Evolutionary conservation across 2,888 invertebrate species (phyloP).

Genomic region (Brachycybe producta): DNA sequence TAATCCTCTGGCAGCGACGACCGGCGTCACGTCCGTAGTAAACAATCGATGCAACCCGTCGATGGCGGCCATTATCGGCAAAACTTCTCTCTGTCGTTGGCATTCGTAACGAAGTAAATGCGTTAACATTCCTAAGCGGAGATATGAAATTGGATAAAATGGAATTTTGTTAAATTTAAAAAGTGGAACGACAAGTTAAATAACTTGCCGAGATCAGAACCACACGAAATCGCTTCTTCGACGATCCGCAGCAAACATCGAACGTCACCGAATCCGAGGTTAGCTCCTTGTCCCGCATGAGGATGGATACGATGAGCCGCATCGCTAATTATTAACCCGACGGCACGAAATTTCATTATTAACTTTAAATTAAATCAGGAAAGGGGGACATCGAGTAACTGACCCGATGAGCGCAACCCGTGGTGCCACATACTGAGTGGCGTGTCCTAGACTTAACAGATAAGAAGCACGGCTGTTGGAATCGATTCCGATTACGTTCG

Average conservation of each 20-base stretch:
- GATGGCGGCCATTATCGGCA: background rate
- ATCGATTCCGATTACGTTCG: slow-evolving; percentile 48
- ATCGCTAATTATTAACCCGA: slow-evolving; percentile 45
- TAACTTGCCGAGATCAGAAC: slow-evolving; percentile 53
- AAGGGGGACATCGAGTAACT: slow-evolving; percentile 23
- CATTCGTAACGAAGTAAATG: background rate
- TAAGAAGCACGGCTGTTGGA: slow-evolving; percentile 64
- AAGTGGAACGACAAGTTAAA: no score
- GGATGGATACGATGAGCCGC: slow-evolving; percentile 72
- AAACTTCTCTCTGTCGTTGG: background rate
- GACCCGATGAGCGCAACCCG: slow-evolving; percentile 79
- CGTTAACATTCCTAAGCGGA: background rate
- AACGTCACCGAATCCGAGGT: slow-evolving; percentile 92
- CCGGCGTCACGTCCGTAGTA: slow-evolving; percentile 1
- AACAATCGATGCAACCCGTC: slow-evolving; percentile 9
- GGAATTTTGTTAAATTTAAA: background rate
- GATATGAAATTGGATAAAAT: background rate
- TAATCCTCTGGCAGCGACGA: slow-evolving; percentile 1
- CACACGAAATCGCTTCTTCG: slow-evolving; percentile 54
- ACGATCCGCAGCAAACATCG: slow-evolving; percentile 55
- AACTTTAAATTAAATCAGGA: slow-evolving; percentile 22
- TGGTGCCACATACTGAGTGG: slow-evolving; percentile 66
- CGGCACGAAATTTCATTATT: background rate
- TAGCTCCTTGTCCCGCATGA: slow-evolving; percentile 93
- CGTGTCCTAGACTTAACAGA: slow-evolving; percentile 83